These are phyloP conservation scores for Dynastes hyllus DNA, from an alignment of 2,888 invertebrate species.

Conservation along the genomic window DNA sequence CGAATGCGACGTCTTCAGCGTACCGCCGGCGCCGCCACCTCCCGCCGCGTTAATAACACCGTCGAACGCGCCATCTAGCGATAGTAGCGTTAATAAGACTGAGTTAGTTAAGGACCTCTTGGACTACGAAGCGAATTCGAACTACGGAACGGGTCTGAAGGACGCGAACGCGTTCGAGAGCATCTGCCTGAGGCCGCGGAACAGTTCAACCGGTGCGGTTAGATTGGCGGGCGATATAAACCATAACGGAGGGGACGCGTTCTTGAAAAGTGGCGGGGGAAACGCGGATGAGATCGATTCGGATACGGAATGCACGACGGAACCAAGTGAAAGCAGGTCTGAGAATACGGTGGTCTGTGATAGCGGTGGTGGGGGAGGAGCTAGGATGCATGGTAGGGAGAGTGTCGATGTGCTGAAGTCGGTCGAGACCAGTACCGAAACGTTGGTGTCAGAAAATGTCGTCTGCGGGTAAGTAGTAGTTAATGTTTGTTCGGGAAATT, in stretches of 20 bases:
- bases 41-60: constrained; percentile 31
- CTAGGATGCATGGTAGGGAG: background rate
- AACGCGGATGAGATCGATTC: constrained; percentile 62
- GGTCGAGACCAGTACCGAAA: constrained; percentile 74
- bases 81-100: constrained; percentile 57
- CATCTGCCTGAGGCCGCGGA: constrained; percentile 56
- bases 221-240: constrained; percentile 54
- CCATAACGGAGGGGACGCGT: constrained; percentile 56
- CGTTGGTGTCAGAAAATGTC: constrained; percentile 70
- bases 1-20: constrained; percentile 31
- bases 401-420: constrained; percentile 59
- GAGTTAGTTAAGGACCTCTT: constrained; percentile 56
- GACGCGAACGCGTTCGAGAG: constrained; percentile 57
- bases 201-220: constrained; percentile 17
- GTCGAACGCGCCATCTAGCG: constrained; percentile 28
- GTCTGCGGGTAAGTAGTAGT: constrained; percentile 57
- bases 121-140: constrained; percentile 46
- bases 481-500: background rate
- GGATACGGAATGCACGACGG: constrained; percentile 61
- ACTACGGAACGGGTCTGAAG: constrained; percentile 25
- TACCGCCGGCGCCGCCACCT: constrained; percentile 23
- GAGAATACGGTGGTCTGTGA: constrained; percentile 63
- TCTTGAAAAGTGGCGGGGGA: constrained; percentile 56
- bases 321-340: constrained; percentile 62
- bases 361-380: background rate